Base-by-base conservation (phyloP, 1,140 invertebrate genomes). In the Diachasmimorpha longicaudata region DNA sequence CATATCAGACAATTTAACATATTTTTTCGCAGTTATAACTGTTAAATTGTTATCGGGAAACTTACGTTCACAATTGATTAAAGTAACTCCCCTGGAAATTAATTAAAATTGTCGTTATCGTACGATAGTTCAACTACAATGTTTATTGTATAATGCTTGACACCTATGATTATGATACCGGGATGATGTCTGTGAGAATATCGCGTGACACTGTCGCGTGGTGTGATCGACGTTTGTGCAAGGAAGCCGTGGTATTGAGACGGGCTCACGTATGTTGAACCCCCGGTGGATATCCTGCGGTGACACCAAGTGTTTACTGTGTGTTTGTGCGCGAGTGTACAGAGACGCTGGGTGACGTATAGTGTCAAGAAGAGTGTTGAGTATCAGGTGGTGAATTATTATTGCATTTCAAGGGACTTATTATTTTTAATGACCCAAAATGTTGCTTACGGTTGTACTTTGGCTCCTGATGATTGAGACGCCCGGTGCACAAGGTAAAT, bases 391-490 rank as follows among this genome's bases (percentile, higher is more conserved):
- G 37, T 70, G 16, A 69, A 67, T 13, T n/a, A 16, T 44, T 66
- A 67, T 48, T 25, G 11, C 36, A 8, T 63, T 25, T 16, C 14
- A 16, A 25, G 66, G 13, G 25, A 23, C 11, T 25, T 66, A 23
- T n/a, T n/a, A 13, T 9, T 36, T n/a, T 48, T 52, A 52, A 71
- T 19, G 63, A 70, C 75, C 16, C 21, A 55, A 75, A 76, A 79
- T 79, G 78, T 31, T 77, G 69, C 44, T 77, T 48, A 55, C 70
- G 74, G 44, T 79, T 52, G 39, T 77, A 72, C 16, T 75, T 70
- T 75, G 73, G 36, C 72, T 77, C 11, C 68, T 79, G 72, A 55
- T 75, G 52, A 75, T 79, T 42, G 58, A 75, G 74, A 77, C 72
- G 16, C 74, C 42, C 69, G 31, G 39, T 14, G 75, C 71, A 31